A percentile compares a stretch with the other conserved stretches of the same genome.
phyloP scores from a whole-genome alignment of 2,113 vertebrate genomes.

The Cnemophilus loriae region DNA sequence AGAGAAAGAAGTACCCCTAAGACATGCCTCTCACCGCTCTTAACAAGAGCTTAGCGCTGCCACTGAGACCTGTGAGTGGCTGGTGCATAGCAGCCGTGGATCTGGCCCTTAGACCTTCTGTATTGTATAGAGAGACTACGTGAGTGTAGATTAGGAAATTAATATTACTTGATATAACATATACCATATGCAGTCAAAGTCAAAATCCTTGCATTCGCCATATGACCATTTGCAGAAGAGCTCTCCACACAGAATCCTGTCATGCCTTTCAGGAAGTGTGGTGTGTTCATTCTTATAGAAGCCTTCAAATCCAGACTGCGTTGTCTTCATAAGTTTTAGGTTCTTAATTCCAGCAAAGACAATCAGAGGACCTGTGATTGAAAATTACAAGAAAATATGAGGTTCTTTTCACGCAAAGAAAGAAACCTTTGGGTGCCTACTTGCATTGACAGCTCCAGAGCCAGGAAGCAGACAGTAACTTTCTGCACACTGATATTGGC shows the following conservation, averaged over 20 bases:
- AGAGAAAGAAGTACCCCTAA: neutral
- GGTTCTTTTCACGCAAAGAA: neutral
- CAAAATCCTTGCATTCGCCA: conserved; percentile 60
- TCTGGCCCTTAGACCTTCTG: neutral
- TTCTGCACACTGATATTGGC: neutral
- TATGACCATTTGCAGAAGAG: conserved; percentile 89
- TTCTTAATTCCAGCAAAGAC: conserved; percentile 87
- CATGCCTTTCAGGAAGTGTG: conserved; percentile 84
- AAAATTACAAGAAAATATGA: neutral
- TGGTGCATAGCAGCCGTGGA: neutral
- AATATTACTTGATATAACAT: neutral
- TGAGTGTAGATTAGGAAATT: neutral
- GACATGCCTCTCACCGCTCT: rapidly evolving
- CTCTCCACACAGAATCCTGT: conserved; percentile 88
- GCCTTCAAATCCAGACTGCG: conserved; percentile 90
- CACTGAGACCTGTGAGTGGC: neutral
- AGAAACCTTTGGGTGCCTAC: neutral
- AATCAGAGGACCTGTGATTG: conserved; percentile 75
- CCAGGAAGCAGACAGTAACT: neutral
- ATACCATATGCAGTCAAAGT: conserved; percentile 84
- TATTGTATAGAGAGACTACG: neutral
- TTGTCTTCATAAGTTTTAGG: conserved; percentile 92
- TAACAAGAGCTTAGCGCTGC: neutral
- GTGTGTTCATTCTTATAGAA: conserved; percentile 87
- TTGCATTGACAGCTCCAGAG: neutral